A percentile compares a stretch with the other conserved stretches of the same genome.
phyloP scores from a whole-genome alignment of 2,113 vertebrate genomes.

The Eretmochelys imbricata region DNA sequence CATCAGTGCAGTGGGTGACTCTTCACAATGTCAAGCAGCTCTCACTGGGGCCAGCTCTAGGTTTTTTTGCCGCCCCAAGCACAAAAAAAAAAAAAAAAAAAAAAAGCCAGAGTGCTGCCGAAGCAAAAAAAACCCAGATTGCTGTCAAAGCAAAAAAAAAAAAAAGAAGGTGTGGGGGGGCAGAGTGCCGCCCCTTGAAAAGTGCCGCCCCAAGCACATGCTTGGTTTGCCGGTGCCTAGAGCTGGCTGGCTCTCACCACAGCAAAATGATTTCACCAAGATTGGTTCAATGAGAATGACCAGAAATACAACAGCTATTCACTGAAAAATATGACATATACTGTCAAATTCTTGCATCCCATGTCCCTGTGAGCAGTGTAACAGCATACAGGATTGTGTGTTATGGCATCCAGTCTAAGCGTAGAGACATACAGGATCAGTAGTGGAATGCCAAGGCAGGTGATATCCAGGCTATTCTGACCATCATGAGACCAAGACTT shows the following conservation, averaged over 20 bases:
- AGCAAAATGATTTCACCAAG: background rate
- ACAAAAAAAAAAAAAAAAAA: too few species aligned
- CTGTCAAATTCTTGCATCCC: background rate
- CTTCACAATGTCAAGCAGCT: background rate
- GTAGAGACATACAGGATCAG: background rate
- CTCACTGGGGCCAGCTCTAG: background rate
- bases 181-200: too few species aligned
- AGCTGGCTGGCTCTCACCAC: background rate
- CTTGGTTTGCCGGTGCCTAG: too few species aligned
- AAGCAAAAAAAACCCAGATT: too few species aligned
- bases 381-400: background rate
- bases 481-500: background rate
- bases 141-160: too few species aligned
- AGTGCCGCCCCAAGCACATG: too few species aligned
- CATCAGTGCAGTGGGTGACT: background rate
- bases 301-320: background rate
- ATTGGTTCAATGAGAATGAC: background rate
- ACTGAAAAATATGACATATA: background rate
- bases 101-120: too few species aligned
- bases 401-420: background rate
- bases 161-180: too few species aligned
- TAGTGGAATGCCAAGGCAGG: background rate
- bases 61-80: too few species aligned
- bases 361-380: background rate
- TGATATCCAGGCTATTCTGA: background rate